A percentile compares a stretch with the other conserved stretches of the same genome.
Evolutionary conservation across 53 echinoderm and acorn worm species (phyloP).

Genomic region (Luidia sarsii): DNA sequence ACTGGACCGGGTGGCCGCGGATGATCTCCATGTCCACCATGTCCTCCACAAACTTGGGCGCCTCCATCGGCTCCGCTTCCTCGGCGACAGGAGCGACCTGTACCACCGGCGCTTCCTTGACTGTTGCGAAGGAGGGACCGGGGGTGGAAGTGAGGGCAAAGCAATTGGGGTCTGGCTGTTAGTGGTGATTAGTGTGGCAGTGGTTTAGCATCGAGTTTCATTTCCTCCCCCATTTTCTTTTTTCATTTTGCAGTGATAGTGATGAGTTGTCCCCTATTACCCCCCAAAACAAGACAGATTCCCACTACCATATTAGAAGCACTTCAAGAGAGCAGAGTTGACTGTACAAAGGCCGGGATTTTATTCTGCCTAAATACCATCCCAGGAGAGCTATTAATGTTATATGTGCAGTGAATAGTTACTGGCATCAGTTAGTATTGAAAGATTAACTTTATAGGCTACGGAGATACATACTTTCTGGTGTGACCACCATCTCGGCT

Average conservation of each 20-base stretch:
- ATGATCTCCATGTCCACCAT: slow-evolving; percentile 98
- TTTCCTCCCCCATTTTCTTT: too few relatives aligned
- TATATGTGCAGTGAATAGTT: neutral
- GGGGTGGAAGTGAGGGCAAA: slow-evolving; percentile 26
- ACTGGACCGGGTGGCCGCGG: slow-evolving; percentile 88
- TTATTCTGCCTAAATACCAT: too few relatives aligned
- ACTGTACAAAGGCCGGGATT: too few relatives aligned
- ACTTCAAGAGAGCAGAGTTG: too few relatives aligned
- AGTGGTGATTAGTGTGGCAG: slow-evolving; percentile 34
- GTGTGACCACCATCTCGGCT: slow-evolving; percentile 39
- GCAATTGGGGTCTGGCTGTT: slow-evolving; percentile 1
- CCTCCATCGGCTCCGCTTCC: slow-evolving; percentile 67
- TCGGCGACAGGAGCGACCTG: neutral
- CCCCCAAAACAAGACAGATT: too few relatives aligned
- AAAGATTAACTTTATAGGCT: too few relatives aligned
- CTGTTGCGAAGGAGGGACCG: slow-evolving; percentile 4
- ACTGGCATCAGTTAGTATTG: neutral
- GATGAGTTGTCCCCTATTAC: too few relatives aligned
- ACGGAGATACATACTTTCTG: slow-evolving; percentile 47
- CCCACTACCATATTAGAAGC: too few relatives aligned
- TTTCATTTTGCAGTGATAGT: too few relatives aligned
- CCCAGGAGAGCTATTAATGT: slow-evolving; percentile 19
- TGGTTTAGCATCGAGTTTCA: too few relatives aligned
- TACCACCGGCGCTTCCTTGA: neutral
- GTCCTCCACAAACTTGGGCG: slow-evolving; percentile 95